Evolutionary conservation across 2,888 invertebrate species (phyloP).

Genomic region (Heliconius hortense): DNA sequence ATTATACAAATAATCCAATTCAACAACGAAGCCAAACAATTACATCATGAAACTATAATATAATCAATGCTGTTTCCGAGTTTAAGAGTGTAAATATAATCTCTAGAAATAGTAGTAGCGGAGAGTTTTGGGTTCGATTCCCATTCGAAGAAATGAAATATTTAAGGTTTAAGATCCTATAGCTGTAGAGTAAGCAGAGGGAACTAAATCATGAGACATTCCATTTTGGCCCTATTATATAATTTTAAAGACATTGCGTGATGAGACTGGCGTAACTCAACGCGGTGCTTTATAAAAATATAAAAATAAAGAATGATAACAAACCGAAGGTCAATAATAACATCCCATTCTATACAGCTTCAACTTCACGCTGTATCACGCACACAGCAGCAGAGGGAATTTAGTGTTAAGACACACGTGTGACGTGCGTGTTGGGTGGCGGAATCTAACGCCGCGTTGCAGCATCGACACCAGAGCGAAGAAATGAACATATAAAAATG

Average conservation of each 20-base stretch:
- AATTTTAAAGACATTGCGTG: background rate
- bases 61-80: slow-evolving; percentile 13
- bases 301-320: background rate
- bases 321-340: background rate
- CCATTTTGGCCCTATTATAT: too few relatives aligned
- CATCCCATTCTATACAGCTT: background rate
- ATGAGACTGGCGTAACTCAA: background rate
- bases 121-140: background rate
- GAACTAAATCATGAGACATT: background rate
- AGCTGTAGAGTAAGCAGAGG: background rate
- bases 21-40: slow-evolving; percentile 26
- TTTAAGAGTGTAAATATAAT: background rate
- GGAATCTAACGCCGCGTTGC: too few relatives aligned
- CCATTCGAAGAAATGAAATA: background rate
- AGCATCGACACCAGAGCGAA: too few relatives aligned
- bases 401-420: too few relatives aligned
- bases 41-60: slow-evolving; percentile 11
- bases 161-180: background rate
- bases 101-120: background rate
- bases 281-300: background rate
- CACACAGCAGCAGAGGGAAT: too few relatives aligned
- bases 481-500: too few relatives aligned
- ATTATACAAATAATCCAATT: slow-evolving; percentile 34
- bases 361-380: too few relatives aligned
- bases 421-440: too few relatives aligned